phyloP scores from a whole-genome alignment of 2,797 vertebrate genomes.

The Amblyopsis hoosieri region DNA sequence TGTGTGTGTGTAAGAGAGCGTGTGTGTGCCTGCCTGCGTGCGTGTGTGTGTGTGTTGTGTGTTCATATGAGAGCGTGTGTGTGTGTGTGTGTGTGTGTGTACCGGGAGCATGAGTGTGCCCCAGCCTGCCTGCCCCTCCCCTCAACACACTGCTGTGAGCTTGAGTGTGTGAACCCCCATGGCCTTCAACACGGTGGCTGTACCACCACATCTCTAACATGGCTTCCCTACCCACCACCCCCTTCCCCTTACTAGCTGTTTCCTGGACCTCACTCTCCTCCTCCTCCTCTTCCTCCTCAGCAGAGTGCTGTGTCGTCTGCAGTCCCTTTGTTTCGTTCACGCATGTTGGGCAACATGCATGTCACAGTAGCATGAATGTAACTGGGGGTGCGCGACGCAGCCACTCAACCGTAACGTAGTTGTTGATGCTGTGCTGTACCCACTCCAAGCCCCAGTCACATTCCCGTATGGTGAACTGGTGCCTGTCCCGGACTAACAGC shows the following conservation, averaged over 20 bases:
- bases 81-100: conserved; percentile 57
- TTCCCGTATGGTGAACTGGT: conserved; percentile 60
- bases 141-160: conserved; percentile 55
- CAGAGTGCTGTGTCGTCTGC: conserved; percentile 42
- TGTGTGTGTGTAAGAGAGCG: conserved; percentile 42
- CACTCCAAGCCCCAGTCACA: conserved; percentile 61
- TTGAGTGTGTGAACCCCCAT: conserved; percentile 59
- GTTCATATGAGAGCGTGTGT: conserved; percentile 40
- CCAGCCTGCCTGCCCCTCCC: conserved; percentile 49
- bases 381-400: conserved; percentile 52
- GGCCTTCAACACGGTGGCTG: conserved; percentile 71
- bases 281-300: conserved; percentile 11
- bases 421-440: conserved; percentile 23
- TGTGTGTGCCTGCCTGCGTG: conserved; percentile 58
- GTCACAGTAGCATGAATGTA: conserved; percentile 68
- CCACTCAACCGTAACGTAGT: conserved; percentile 9
- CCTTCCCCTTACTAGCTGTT: no score
- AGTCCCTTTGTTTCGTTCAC: conserved; percentile 41
- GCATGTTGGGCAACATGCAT: conserved; percentile 75
- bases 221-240: conserved; percentile 43
- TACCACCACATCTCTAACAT: conserved; percentile 67
- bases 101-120: conserved; percentile 67
- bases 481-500: conserved; percentile 61
- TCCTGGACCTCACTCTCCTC: no score
- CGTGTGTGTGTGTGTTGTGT: background rate